Evolutionary conservation across 2,888 invertebrate species (phyloP).

Genomic region (Watsonalla cultraria): DNA sequence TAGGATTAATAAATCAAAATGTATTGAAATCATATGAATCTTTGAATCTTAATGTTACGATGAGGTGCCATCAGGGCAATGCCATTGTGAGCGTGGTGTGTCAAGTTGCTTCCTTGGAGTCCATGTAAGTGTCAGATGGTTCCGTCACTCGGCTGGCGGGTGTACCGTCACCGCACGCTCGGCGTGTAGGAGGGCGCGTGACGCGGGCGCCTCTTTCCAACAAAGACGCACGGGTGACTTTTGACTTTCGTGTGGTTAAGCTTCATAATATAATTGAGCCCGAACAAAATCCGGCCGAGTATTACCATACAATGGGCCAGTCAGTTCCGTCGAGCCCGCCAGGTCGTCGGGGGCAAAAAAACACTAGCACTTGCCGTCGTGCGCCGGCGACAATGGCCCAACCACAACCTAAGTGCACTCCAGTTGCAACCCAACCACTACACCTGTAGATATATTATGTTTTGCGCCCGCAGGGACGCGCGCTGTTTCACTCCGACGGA

Average conservation of each 20-base stretch:
- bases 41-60: too few species aligned
- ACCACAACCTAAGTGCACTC: conserved; percentile 8
- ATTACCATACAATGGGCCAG: conserved; percentile 77
- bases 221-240: conserved; percentile 68
- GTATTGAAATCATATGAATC: too few species aligned
- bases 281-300: conserved; percentile 74
- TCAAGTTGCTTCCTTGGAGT: too few species aligned
- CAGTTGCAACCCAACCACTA: conserved; percentile 25
- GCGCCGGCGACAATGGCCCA: conserved; percentile 25
- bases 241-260: conserved; percentile 74
- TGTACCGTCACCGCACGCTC: not conserved
- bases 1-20: too few species aligned
- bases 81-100: too few species aligned
- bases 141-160: not conserved
- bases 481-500: conserved; percentile 13
- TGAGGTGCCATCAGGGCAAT: too few species aligned
- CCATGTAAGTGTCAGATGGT: not conserved
- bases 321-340: conserved; percentile 73
- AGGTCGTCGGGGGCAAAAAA: conserved; percentile 76
- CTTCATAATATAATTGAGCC: conserved; percentile 78
- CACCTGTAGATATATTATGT: conserved; percentile 5
- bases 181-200: conserved; percentile 23
- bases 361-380: conserved; percentile 61
- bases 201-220: conserved; percentile 32
- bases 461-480: conserved; percentile 5